Base-by-base conservation (phyloP, 2,888 invertebrate species). In the Hermodice carunculata region DNA sequence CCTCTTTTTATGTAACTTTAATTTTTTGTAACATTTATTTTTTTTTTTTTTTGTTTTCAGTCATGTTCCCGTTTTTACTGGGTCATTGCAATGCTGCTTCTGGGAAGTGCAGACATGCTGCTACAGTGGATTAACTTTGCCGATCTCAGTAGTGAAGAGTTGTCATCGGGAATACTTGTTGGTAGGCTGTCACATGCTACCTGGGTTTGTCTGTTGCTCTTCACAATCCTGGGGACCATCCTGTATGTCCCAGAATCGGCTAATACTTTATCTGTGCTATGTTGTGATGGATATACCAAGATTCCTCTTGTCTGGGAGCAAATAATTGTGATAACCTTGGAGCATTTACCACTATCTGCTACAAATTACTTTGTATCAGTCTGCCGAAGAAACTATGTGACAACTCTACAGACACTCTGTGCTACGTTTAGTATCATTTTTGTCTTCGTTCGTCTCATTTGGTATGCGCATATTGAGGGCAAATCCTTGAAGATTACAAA, bases 391-490 rank as follows among this genome's bases (percentile, higher is more conserved):
- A 40, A 61, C 43, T 63, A 67, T 44, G 51, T 54, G 24, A 68
- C 58, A 11, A 43, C 37, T 26, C 5, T 67, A 11, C 70, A 67
- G 43, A 66, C 66, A 4, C 22, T 64, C 28, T 57, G 58, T 11
- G 66, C 66, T 28, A 59, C 57, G 6, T 51, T 61, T n/a, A 52
- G 58, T 14, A 61, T 70, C 17, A 52, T 66, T n/a, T 67, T 58
- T 59, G 63, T 70, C 32, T 63, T 70, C 29, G 43, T 61, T 5
- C 62, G 72, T 3, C 29, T 72, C 26, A 37, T 72, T 32, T 72
- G 72, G 72, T 66, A 68, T 37, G 72, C 72, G 19, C 70, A 70
- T 40, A 63, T 72, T 54, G 70, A 70, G 61, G 72, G 72, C 22
- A 63, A 61, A 52, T 60, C 60, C 17, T 28, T 67, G 31, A 61